Evolutionary conservation across 2,113 vertebrate genomes (phyloP), one percentile per base, ranked within the genome.

Genomic region (Microcebus lehilahytsara): DNA sequence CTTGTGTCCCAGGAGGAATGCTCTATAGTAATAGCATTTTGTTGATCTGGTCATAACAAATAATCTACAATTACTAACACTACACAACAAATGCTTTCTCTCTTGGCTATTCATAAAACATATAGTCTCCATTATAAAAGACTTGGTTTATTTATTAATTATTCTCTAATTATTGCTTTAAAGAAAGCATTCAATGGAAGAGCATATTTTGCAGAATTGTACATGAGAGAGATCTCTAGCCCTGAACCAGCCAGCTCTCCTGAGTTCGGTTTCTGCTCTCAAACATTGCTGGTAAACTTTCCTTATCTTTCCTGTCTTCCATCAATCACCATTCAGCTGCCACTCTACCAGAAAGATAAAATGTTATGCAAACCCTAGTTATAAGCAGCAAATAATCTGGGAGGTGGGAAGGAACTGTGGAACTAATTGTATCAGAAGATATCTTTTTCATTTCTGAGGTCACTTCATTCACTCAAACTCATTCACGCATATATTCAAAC

Each of bases 41-140:
- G 93, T 91, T 80, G 83, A 92, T 96, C 84, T 96, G 64, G 62
- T 94, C 86, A 94, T 79, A 93, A 93, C 78, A 97, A 95, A 83
- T 93, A 87, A 96, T 84, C 60, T 89, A 86, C 37, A 96, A 87
- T 97, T 97, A 96, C 93, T 96, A 91, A 96, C 20, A 67, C 14
- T 67, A 46, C 64, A 40, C 30, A 93, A 84, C 62, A 84, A 89
- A 51, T 86, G 17, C 56, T 71, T 92, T 89, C 25, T 97, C 51
- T 81, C 49, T 83, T 94, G 37, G 19, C 23, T 93, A 2, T 40
- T 95, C 49, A 93, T 96, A 64, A 95, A 91, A 91, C 53, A 94
- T 66, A 62, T 6, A 80, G 27, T 71, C 20, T 91, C 62, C 34
- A 72, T 79, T 86, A 89, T n/a, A 96, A 96, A 97, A 67, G 75